Base-by-base conservation (phyloP, 92 coral and sea anemone species). In the Muricea muricata region DNA sequence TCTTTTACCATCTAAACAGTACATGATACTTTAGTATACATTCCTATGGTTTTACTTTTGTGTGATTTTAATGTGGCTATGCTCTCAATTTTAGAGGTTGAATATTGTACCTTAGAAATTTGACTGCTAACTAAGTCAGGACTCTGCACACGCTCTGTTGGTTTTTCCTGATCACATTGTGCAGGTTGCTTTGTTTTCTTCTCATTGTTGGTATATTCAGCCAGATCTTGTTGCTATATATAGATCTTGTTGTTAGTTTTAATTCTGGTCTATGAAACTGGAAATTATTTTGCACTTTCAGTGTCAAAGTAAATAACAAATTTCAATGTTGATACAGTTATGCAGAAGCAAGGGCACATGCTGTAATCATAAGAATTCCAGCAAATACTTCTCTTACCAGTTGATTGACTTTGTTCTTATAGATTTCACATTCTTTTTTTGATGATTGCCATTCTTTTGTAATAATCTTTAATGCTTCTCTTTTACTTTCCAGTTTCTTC, bases 381-480 rank as follows among this genome's bases (percentile, higher is more conserved):
- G n/a, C n/a, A n/a, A n/a, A n/a, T 10, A 6, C 11, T 9, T 0
- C 7, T 24, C 91, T 80, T 86, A 96, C 99, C 90, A 96, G 73
- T 56, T 96, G 99, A 32, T 91, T 88, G 42, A 96, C 92, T 87
- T 93, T 96, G 65, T 81, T 88, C 86, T 96, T 96, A 90, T 93
- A 93, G 58, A 96, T 96, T 80, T 96, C 99, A 34, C 94, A 84
- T 72, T 96, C 99, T 73, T 96, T 87, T 73, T 96, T 97, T 72
- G 97, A 90, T n/a, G 92, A 79, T 58, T 93, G 93, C 79, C 94
- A 83, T 87, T 96, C 98, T 68, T 91, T 92, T 71, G 92, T 96
- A 33, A 96, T 84, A 34, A 96, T 96, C 94, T 93, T 94, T 77
- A 96, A 84, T 48, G 97, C 99, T 72, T 96, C 98, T 56, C 99